These are phyloP conservation scores for Mylabris sibirica DNA, from an alignment of 2,888 invertebrate species.

Conservation along the genomic window DNA sequence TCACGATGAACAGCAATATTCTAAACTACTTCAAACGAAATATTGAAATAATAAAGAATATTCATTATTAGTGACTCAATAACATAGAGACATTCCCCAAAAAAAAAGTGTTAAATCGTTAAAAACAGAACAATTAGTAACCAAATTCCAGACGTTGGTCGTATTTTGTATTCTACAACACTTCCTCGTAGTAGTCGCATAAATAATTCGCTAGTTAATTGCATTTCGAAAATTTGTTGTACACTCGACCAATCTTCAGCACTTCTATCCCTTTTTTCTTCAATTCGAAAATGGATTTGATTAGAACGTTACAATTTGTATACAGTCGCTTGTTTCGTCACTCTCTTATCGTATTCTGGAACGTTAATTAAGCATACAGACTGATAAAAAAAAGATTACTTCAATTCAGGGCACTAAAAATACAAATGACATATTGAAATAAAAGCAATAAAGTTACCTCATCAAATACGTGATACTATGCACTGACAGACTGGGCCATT, in stretches of 20 bases:
- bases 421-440: slow-evolving; percentile 48
- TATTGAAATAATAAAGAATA: slow-evolving; percentile 22
- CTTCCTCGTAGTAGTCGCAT: slow-evolving; percentile 38
- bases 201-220: slow-evolving; percentile 47
- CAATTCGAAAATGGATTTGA: slow-evolving; percentile 45
- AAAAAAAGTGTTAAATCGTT: slow-evolving; percentile 18
- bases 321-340: slow-evolving; percentile 16
- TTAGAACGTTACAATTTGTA: slow-evolving; percentile 35
- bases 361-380: slow-evolving; percentile 51
- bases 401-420: no score
- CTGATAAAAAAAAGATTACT: slow-evolving; percentile 51
- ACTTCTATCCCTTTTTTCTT: slow-evolving; percentile 30
- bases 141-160: not conserved
- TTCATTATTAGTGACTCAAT: slow-evolving; percentile 25
- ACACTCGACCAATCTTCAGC: slow-evolving; percentile 47
- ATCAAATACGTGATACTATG: no score
- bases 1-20: slow-evolving; percentile 19
- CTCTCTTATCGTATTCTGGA: slow-evolving; percentile 45
- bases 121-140: slow-evolving; percentile 7
- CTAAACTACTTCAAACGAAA: not conserved
- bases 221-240: slow-evolving; percentile 49
- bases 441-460: no score
- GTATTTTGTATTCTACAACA: slow-evolving; percentile 28
- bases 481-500: no score
- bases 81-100: slow-evolving; percentile 10